Evolutionary conservation across 2,888 invertebrate genomes (phyloP), one percentile per base, ranked within the genome.

Genomic region (Gari tellinella): DNA sequence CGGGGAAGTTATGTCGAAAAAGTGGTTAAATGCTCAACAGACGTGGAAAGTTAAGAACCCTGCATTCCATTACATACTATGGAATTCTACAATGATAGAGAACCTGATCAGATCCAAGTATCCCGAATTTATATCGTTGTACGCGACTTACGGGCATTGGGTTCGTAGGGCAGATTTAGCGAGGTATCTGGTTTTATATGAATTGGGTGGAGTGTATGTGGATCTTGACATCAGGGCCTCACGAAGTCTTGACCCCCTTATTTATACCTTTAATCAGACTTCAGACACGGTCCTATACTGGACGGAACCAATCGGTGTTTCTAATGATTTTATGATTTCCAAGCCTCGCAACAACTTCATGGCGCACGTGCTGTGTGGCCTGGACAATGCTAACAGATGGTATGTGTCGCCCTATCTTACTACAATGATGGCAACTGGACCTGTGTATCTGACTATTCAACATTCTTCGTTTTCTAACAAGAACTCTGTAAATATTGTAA

Each of bases 271-370:
- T 12, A 19, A 25, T 46, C 46, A 23, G 14, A 38, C 41, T 12
- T 49, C 61, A 5, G 69, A 45, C 15, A 43, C 68, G 0, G 49
- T 61, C n/a, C 31, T 76, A 26, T 72, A 67, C 23, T 40, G 38
- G 15, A 72, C 76, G 7, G 58, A 53, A 17, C 76, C 72, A 17
- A 7, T 64, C 7, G 60, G 70, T n/a, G 63, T 72, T 4, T 57
- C 70, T 5, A 70, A 66, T 38, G 76, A 76, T 45, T 76, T 76
- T 45, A 63, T 76, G 48, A 67, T 76, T 12, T 19, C 76, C 15
- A 76, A 72, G 52, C 52, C 66, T 1, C 53, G 53, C 31, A 63
- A 76, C 51, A 63, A 60, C 1, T 76, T 72, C 38, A 46, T 70
- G 37, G 38, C 43, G n/a, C 43, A 64, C n/a, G 64, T 76, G 8